Percentiles rank a stretch among this genome's conserved stretches.
phyloP scores from a whole-genome alignment of 2,888 invertebrate genomes.

The Amiota minor region DNA sequence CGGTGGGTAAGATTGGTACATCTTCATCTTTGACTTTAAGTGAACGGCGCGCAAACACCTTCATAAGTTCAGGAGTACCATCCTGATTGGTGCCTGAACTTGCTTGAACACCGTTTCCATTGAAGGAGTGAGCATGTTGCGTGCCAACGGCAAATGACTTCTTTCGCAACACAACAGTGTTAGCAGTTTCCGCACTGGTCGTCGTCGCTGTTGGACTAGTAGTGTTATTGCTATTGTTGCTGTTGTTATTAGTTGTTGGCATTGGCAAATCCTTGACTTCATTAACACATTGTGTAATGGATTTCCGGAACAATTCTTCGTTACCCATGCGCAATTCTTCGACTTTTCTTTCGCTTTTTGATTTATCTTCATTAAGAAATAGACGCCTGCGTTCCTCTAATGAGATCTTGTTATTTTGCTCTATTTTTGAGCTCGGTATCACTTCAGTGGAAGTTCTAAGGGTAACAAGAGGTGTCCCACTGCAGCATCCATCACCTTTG shows the following conservation, averaged over 20 bases:
- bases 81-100: slow-evolving; percentile 74
- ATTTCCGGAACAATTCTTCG: slow-evolving; percentile 59
- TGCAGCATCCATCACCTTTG: not conserved
- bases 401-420: slow-evolving; percentile 49
- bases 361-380: slow-evolving; percentile 68
- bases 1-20: slow-evolving; percentile 74
- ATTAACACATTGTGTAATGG: too few species aligned
- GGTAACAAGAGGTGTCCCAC: not conserved
- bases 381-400: slow-evolving; percentile 70
- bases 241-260: slow-evolving; percentile 36
- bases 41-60: slow-evolving; percentile 87
- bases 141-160: slow-evolving; percentile 67
- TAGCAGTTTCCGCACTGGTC: slow-evolving; percentile 31
- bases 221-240: slow-evolving; percentile 41
- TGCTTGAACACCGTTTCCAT: slow-evolving; percentile 39
- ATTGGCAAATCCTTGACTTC: slow-evolving; percentile 11
- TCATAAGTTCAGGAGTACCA: slow-evolving; percentile 85
- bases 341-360: slow-evolving; percentile 62
- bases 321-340: slow-evolving; percentile 64
- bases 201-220: slow-evolving; percentile 20
- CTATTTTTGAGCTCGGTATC: not conserved
- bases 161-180: slow-evolving; percentile 69
- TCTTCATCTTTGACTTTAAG: slow-evolving; percentile 85
- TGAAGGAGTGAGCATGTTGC: slow-evolving; percentile 41
- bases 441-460: not conserved